Conservation (phyloP, 2,888 invertebrate genomes). For the Meteorus colon region DNA sequence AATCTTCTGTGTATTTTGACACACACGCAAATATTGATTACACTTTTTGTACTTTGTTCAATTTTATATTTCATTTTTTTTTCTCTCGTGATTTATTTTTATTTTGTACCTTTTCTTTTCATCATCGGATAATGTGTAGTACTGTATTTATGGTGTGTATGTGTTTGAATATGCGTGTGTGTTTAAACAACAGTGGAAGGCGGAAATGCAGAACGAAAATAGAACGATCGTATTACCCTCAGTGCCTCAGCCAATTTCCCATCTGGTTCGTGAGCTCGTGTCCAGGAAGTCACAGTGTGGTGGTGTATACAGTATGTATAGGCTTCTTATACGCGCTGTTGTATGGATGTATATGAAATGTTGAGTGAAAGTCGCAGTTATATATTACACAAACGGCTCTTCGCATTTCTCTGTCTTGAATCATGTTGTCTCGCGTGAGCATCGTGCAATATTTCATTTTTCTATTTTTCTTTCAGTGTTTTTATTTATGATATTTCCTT, state of each 20-base stretch:
- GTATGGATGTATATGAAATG: not conserved
- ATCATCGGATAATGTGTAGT: not conserved
- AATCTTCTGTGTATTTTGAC: not conserved
- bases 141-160: not conserved
- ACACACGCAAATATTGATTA: not conserved
- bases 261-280: constrained; percentile 45
- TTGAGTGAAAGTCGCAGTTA: not conserved
- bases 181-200: constrained; percentile 29
- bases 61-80: not conserved
- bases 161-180: not conserved
- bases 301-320: not conserved
- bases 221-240: constrained; percentile 45
- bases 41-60: not conserved
- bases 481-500: not conserved
- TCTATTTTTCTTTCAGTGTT: not conserved
- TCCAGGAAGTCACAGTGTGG: constrained; percentile 61
- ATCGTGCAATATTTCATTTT: not conserved
- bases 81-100: not conserved
- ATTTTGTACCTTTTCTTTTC: not conserved
- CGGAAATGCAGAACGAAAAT: constrained; percentile 41
- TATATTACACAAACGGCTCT: constrained; percentile 5
- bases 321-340: constrained; percentile 47
- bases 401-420: constrained; percentile 9
- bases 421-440: constrained; percentile 9
- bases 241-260: constrained; percentile 40